Conservation (phyloP, 2,113 vertebrate genomes). For the Nesoenas mayeri region DNA sequence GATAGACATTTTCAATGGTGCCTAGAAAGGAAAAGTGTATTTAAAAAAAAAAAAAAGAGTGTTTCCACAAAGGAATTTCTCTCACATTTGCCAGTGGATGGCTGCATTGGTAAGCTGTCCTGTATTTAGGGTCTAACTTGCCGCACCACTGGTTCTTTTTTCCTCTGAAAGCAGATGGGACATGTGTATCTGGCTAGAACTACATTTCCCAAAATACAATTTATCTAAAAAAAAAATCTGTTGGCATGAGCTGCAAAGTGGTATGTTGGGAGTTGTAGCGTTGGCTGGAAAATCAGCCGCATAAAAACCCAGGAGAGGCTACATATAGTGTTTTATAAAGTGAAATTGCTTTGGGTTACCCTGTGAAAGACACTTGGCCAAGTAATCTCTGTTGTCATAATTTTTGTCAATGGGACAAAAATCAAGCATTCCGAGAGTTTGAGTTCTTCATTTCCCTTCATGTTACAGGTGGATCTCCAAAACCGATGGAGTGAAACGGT, state of each 20-base stretch:
- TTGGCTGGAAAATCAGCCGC: background rate
- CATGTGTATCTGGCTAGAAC: background rate
- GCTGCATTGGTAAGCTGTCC: background rate
- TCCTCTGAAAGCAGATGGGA: background rate
- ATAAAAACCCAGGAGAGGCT: background rate
- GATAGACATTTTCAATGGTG: background rate
- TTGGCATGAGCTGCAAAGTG: background rate
- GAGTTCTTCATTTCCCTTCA: background rate
- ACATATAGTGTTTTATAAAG: background rate
- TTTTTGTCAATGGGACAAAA: background rate
- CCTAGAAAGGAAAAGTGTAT: background rate
- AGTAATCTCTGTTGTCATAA: background rate
- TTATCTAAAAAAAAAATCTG: background rate
- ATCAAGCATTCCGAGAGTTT: background rate
- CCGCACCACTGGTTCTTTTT: background rate
- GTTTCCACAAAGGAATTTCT: background rate
- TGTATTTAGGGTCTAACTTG: background rate
- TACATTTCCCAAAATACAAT: background rate
- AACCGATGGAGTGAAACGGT: background rate
- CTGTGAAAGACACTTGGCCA: background rate
- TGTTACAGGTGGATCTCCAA: background rate
- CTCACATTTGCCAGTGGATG: background rate
- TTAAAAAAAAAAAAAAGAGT: background rate
- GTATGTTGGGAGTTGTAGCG: background rate
- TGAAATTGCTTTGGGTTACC: background rate